Percentiles rank a stretch among this genome's conserved stretches.
These are phyloP conservation scores for Coracopsis vasa DNA, from an alignment of 2,113 vertebrate species.

Conservation along the genomic window DNA sequence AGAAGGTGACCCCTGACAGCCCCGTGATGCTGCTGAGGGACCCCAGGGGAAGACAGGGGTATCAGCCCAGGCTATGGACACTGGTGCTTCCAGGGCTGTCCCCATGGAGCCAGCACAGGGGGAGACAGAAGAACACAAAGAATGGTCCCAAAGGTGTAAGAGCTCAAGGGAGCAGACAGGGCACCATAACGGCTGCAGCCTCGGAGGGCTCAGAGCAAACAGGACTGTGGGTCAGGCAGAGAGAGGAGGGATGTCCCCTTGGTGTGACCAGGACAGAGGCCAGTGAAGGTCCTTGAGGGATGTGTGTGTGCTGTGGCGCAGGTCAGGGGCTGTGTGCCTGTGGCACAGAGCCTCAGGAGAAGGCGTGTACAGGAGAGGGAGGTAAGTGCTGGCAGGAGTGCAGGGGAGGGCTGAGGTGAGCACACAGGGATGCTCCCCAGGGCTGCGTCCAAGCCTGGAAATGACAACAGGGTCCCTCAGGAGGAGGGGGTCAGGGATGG, in stretches of 20 bases:
- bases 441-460: not conserved
- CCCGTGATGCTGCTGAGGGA: not conserved
- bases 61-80: not conserved
- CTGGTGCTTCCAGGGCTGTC: not conserved
- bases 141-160: not conserved
- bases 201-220: not conserved
- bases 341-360: not conserved
- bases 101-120: not conserved
- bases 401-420: not conserved
- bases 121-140: not conserved
- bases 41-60: not conserved
- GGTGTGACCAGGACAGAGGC: not conserved
- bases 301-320: fast-evolving
- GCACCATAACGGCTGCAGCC: fast-evolving
- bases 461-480: not conserved
- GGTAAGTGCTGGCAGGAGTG: not conserved
- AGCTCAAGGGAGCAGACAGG: not conserved
- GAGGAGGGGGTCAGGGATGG: not conserved
- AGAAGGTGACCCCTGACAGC: not conserved
- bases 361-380: fast-evolving
- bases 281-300: fast-evolving
- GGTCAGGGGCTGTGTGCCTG: not conserved
- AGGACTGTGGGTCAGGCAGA: fast-evolving
- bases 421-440: not conserved
- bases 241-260: not conserved